These are phyloP conservation scores for Bambusicola thoracicus DNA, from an alignment of 2,113 vertebrate species.

Conservation along the genomic window DNA sequence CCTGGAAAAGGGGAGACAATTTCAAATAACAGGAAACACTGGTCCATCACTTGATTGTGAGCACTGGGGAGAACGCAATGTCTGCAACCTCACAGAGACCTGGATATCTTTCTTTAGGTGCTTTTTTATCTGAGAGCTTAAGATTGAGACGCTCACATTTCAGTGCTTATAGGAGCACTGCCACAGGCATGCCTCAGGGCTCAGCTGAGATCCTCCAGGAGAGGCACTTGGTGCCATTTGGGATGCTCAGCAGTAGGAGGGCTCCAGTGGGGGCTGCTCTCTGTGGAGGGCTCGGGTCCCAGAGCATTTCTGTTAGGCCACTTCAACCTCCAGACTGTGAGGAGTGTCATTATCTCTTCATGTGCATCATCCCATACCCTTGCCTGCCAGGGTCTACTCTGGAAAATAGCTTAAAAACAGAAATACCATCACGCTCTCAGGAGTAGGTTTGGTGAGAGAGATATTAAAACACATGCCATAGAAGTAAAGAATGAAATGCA, in stretches of 20 bases:
- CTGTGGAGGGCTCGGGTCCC: background rate
- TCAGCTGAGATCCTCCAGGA: background rate
- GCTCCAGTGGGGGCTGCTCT: background rate
- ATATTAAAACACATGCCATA: background rate
- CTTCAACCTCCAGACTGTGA: background rate
- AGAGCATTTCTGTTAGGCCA: background rate
- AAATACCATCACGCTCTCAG: background rate
- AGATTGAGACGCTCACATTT: background rate
- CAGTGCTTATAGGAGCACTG: background rate
- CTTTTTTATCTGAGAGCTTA: background rate
- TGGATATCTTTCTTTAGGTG: background rate
- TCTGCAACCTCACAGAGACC: background rate
- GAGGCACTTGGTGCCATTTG: background rate
- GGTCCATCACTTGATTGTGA: background rate
- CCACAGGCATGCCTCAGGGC: background rate
- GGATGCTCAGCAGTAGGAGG: background rate
- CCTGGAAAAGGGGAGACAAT: background rate
- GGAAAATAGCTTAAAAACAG: background rate
- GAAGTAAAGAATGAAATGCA: background rate
- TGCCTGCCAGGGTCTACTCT: background rate
- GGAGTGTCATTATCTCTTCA: background rate
- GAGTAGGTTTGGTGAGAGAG: background rate
- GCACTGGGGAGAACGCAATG: fast-evolving
- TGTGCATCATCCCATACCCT: background rate
- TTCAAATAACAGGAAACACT: background rate